phyloP scores from a whole-genome alignment of 2,888 invertebrate genomes.

The Incurvaria masculella region DNA sequence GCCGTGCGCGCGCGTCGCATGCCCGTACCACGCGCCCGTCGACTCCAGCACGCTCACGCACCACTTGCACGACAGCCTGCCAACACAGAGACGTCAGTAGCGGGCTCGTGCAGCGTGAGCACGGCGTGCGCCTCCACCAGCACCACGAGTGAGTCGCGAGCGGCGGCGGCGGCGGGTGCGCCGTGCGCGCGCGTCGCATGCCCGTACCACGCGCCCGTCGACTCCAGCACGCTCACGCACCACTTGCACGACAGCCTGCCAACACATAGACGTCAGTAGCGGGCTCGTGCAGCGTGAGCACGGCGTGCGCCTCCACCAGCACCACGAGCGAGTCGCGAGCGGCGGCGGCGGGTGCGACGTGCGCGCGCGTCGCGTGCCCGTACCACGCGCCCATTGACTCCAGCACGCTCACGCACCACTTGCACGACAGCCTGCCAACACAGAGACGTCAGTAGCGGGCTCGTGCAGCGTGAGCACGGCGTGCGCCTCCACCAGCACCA shows the following conservation, averaged over 20 bases:
- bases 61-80: slow-evolving; percentile 55
- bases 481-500: slow-evolving; percentile 62
- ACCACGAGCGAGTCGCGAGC: slow-evolving; percentile 60
- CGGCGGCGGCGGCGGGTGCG: slow-evolving; percentile 55
- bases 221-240: slow-evolving; percentile 49
- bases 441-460: slow-evolving; percentile 24
- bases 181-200: slow-evolving; percentile 58
- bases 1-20: slow-evolving; percentile 56
- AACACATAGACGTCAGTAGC: slow-evolving; percentile 12
- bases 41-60: slow-evolving; percentile 49
- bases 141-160: slow-evolving; percentile 58
- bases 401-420: slow-evolving; percentile 51
- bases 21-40: slow-evolving; percentile 59
- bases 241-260: slow-evolving; percentile 54
- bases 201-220: slow-evolving; percentile 58
- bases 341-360: slow-evolving; percentile 55
- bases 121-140: slow-evolving; percentile 64
- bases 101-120: slow-evolving; percentile 44
- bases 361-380: slow-evolving; percentile 54
- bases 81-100: slow-evolving; percentile 18
- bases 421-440: slow-evolving; percentile 47
- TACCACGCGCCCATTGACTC: slow-evolving; percentile 60
- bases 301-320: slow-evolving; percentile 62
- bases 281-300: slow-evolving; percentile 47
- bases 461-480: slow-evolving; percentile 53